Evolutionary conservation across 2,888 invertebrate genomes (phyloP).

Genomic region (Dusona sp.): DNA sequence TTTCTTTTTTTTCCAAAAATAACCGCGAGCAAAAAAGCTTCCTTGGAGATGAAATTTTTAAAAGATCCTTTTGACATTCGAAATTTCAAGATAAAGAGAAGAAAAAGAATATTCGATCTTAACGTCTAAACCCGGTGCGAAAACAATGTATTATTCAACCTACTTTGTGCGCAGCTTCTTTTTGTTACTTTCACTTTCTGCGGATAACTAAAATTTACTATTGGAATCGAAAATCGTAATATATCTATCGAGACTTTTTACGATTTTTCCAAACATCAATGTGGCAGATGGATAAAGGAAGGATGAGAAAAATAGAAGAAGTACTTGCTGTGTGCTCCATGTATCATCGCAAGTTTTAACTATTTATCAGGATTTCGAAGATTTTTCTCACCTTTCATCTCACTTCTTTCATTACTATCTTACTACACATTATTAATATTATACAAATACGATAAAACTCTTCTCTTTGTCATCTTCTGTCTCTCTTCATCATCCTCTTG

Average conservation of each 20-base stretch:
- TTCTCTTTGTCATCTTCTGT: conserved; percentile 23
- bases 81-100: conserved; percentile 7
- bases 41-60: conserved; percentile 38
- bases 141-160: background rate
- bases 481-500: conserved; percentile 9
- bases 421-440: background rate
- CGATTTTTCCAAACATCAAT: background rate
- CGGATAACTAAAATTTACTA: background rate
- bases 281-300: conserved; percentile 14
- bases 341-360: background rate
- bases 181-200: background rate
- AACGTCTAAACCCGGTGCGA: background rate
- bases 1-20: background rate
- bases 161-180: background rate
- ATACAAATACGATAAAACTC: background rate
- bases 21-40: conserved; percentile 41
- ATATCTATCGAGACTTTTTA: background rate
- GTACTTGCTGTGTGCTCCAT: background rate
- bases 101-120: conserved; percentile 1
- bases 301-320: background rate
- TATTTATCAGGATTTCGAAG: conserved; percentile 23
- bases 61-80: conserved; percentile 39
- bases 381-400: conserved; percentile 46
- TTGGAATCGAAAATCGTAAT: background rate
- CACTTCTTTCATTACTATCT: conserved; percentile 3